Evolutionary conservation across 1,140 invertebrate genomes (phyloP).

Genomic region (Hyles euphorbiae): DNA sequence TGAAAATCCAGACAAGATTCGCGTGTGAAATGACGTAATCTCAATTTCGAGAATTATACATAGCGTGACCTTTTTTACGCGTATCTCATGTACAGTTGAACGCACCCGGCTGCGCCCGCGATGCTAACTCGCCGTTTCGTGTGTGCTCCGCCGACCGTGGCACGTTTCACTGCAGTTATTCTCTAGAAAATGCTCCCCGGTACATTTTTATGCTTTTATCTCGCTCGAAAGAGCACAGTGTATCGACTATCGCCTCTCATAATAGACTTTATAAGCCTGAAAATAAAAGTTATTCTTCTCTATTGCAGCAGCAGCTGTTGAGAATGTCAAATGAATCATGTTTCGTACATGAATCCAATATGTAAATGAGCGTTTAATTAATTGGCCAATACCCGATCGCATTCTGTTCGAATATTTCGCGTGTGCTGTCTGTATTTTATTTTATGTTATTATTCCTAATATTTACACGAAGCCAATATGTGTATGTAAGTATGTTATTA

Average conservation of each 20-base stretch:
- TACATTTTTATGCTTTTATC: slow-evolving; percentile 62
- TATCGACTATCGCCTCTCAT: slow-evolving; percentile 15
- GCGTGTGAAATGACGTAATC: too few species aligned
- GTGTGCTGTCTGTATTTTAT: too few species aligned
- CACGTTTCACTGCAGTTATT: slow-evolving; percentile 70
- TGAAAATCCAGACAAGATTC: too few species aligned
- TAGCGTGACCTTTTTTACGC: too few species aligned
- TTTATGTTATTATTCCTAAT: too few species aligned
- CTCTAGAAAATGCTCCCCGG: slow-evolving; percentile 52
- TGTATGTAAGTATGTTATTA: too few species aligned
- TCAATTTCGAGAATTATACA: too few species aligned
- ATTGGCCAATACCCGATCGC: too few species aligned
- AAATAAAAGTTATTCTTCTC: slow-evolving; percentile 61
- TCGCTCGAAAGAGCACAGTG: slow-evolving; percentile 44
- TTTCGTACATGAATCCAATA: slow-evolving; percentile 11
- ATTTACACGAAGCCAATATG: too few species aligned
- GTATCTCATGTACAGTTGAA: too few species aligned
- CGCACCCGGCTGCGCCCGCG: background rate
- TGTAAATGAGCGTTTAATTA: slow-evolving; percentile 13
- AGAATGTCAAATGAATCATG: slow-evolving; percentile 1
- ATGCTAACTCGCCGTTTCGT: slow-evolving; percentile 11
- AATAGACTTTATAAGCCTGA: slow-evolving; percentile 35
- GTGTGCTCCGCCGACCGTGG: slow-evolving; percentile 47
- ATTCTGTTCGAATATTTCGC: too few species aligned
- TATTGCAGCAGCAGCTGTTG: background rate